phyloP scores from a whole-genome alignment of 2,113 vertebrate genomes.

The Amphilophus citrinellus region DNA sequence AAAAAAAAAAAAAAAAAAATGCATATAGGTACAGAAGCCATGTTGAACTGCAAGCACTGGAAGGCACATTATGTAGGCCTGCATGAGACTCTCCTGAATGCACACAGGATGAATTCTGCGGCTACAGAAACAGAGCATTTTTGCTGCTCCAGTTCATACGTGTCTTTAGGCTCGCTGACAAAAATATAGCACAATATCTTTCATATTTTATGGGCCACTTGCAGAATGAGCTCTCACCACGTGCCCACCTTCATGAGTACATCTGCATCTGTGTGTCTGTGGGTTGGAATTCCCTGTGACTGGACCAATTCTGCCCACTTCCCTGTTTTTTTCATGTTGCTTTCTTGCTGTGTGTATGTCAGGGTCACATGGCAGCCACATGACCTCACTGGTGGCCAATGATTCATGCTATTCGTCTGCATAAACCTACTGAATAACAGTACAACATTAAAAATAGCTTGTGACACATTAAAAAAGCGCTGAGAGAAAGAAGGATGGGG shows the following conservation, averaged over 20 bases:
- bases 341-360: slow-evolving; percentile 20
- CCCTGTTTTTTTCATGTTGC: slow-evolving; percentile 15
- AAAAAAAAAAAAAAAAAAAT: not conserved
- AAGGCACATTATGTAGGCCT: not conserved
- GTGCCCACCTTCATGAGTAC: slow-evolving; percentile 6
- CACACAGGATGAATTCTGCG: slow-evolving; percentile 25
- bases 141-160: slow-evolving; percentile 73
- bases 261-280: not conserved
- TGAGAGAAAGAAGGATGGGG: not conserved
- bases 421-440: slow-evolving; percentile 20
- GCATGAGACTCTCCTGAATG: not conserved
- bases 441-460: slow-evolving; percentile 8
- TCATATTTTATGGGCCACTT: slow-evolving; percentile 76
- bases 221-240: slow-evolving; percentile 59
- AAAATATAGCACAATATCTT: slow-evolving; percentile 71
- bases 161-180: slow-evolving; percentile 63
- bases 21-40: not conserved
- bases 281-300: slow-evolving; percentile 39
- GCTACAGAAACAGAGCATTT: slow-evolving; percentile 36
- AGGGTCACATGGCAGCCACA: slow-evolving; percentile 60
- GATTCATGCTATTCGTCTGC: slow-evolving; percentile 47
- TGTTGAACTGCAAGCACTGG: not conserved
- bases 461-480: not conserved
- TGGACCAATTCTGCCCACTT: slow-evolving; percentile 16
- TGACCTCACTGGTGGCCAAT: slow-evolving; percentile 53